These are phyloP conservation scores for Illadopsis cleaveri DNA, from an alignment of 2,113 vertebrate species.

Conservation along the genomic window DNA sequence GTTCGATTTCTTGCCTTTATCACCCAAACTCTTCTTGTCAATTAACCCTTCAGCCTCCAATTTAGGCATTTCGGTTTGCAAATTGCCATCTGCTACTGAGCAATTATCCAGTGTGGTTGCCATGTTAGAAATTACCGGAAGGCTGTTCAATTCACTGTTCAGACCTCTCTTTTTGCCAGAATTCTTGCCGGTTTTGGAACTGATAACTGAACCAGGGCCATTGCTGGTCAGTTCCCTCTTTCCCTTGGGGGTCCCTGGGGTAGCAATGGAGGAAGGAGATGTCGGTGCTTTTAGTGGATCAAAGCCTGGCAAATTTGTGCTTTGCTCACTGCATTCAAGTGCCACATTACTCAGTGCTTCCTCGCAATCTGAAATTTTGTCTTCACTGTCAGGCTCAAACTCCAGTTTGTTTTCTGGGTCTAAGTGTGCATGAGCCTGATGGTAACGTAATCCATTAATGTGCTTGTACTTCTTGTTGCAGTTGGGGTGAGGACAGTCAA, in stretches of 20 bases:
- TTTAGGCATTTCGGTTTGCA: constrained; percentile 93
- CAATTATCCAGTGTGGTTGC: constrained; percentile 88
- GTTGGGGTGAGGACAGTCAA: constrained; percentile 97
- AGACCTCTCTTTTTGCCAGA: constrained; percentile 90
- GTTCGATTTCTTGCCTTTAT: constrained; percentile 86
- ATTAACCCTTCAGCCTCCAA: constrained; percentile 94
- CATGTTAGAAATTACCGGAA: constrained; percentile 97
- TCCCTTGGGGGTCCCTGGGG: constrained; percentile 88
- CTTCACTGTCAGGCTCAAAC: constrained; percentile 91
- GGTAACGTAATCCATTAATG: constrained; percentile 96
- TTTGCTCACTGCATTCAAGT: constrained; percentile 85
- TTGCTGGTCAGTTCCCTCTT: constrained; percentile 86
- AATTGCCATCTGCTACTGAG: constrained; percentile 80
- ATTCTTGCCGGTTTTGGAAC: constrained; percentile 87
- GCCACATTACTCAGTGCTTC: constrained; percentile 84
- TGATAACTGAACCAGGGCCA: constrained; percentile 76
- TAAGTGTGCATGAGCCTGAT: constrained; percentile 96
- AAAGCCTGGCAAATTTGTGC: constrained; percentile 71
- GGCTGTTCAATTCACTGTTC: constrained; percentile 85
- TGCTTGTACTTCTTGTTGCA: constrained; percentile 99
- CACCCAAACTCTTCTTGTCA: constrained; percentile 86
- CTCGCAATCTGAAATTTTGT: constrained; percentile 94
- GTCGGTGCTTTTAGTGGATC: constrained; percentile 83
- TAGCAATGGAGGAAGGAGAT: constrained; percentile 83
- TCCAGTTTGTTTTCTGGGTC: constrained; percentile 92